A percentile compares a stretch with the other conserved stretches of the same genome.
phyloP scores from a whole-genome alignment of 2,113 vertebrate species.

The Thamnophis sirtalis region DNA sequence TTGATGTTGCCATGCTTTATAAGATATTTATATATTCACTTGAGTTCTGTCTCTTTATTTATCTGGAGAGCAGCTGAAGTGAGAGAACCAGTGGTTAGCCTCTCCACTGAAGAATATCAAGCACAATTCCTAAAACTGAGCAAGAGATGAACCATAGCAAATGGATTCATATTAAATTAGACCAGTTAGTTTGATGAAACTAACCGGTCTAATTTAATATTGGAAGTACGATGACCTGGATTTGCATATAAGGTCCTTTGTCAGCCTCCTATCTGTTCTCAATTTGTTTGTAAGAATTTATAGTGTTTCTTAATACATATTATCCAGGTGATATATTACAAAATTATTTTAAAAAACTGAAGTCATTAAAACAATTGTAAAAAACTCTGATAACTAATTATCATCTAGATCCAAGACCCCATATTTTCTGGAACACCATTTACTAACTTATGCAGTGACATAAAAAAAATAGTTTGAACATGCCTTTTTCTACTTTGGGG shows the following conservation, averaged over 20 bases:
- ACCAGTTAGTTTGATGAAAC: constrained; percentile 33
- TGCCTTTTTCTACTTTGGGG: neutral
- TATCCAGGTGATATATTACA: neutral
- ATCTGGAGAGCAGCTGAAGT: constrained; percentile 56
- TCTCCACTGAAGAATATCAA: constrained; percentile 50
- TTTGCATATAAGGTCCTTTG: neutral
- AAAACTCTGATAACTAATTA: no score
- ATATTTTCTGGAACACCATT: no score
- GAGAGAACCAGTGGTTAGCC: constrained; percentile 45
- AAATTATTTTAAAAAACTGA: no score
- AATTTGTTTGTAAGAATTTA: neutral
- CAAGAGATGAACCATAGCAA: constrained; percentile 33
- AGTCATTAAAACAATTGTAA: no score
- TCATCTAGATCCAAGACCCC: no score
- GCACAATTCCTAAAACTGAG: constrained; percentile 37
- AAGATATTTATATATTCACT: constrained; percentile 65
- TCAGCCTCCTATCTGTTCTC: neutral
- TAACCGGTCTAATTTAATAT: neutral
- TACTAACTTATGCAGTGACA: neutral
- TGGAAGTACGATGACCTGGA: constrained; percentile 40
- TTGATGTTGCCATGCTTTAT: constrained; percentile 61
- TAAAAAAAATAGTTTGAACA: neutral
- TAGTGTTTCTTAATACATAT: neutral
- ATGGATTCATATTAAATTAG: constrained; percentile 56
- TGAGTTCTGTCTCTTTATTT: constrained; percentile 53